Conservation (phyloP, 2,888 invertebrate genomes). For the Synergus itoensis region DNA sequence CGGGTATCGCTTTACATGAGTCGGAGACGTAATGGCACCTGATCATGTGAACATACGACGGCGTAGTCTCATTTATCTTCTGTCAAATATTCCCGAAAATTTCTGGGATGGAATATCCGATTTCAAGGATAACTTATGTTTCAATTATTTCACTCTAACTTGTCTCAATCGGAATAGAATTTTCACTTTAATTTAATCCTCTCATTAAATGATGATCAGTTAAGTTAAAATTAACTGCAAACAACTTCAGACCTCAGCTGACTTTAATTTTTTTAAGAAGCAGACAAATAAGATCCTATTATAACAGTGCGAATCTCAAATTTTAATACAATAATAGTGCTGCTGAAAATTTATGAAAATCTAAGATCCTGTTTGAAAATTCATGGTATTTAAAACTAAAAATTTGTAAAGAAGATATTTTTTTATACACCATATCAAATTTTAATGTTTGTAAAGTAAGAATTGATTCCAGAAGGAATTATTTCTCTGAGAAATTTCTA, state of each 20-base stretch:
- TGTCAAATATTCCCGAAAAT: not conserved
- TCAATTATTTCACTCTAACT: not conserved
- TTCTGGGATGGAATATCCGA: not conserved
- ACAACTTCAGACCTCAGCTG: not conserved
- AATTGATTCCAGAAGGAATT: not conserved
- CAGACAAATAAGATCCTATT: not conserved
- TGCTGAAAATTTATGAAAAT: constrained; percentile 11
- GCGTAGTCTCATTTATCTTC: not conserved
- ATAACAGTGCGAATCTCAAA: not conserved
- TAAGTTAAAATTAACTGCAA: too few relatives aligned
- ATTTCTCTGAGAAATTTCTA: not conserved
- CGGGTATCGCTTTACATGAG: constrained; percentile 19
- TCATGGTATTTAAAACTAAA: not conserved
- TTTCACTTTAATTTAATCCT: not conserved
- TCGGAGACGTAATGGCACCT: constrained; percentile 19
- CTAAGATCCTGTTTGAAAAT: not conserved
- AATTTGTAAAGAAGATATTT: not conserved
- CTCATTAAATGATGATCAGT: too few relatives aligned
- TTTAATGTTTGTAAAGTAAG: not conserved
- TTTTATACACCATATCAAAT: not conserved
- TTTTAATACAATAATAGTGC: not conserved
- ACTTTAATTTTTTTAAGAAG: too few relatives aligned
- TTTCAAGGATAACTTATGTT: not conserved
- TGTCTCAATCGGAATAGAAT: not conserved
- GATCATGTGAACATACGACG: constrained; percentile 19